Percentiles rank a stretch among this genome's conserved stretches.
Evolutionary conservation across 1,140 invertebrate genomes (phyloP).

Genomic region (Drosophila sp.): DNA sequence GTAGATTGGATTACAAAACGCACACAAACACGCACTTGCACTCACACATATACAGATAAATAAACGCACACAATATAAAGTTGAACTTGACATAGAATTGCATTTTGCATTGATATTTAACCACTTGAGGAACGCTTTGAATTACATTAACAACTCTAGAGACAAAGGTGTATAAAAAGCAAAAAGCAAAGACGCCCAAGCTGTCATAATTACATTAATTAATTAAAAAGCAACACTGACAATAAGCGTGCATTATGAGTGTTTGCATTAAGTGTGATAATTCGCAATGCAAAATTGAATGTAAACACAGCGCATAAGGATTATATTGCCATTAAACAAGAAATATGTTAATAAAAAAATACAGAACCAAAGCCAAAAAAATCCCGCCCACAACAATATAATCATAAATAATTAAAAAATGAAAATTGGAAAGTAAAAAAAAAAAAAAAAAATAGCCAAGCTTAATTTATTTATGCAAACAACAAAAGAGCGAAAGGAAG

Average conservation of each 20-base stretch:
- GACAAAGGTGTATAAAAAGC: slow-evolving; percentile 3
- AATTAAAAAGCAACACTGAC: slow-evolving; percentile 11
- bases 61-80: neutral
- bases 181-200: slow-evolving; percentile 2
- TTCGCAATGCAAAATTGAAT: slow-evolving; percentile 56
- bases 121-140: slow-evolving; percentile 16
- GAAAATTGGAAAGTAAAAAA: slow-evolving; percentile 23
- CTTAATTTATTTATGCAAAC: slow-evolving; percentile 5
- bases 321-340: slow-evolving; percentile 39
- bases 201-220: slow-evolving; percentile 11
- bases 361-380: neutral
- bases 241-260: neutral
- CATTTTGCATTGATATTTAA: slow-evolving; percentile 23
- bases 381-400: slow-evolving; percentile 40
- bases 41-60: neutral
- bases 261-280: slow-evolving; percentile 33
- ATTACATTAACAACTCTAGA: slow-evolving; percentile 9
- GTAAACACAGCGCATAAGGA: slow-evolving; percentile 52
- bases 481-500: neutral
- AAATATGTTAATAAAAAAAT: slow-evolving; percentile 22
- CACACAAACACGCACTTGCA: neutral
- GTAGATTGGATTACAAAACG: slow-evolving; percentile 41
- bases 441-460: slow-evolving; percentile 21
- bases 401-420: slow-evolving; percentile 19
- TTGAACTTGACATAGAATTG: slow-evolving; percentile 61